Conservation (phyloP, 1,140 invertebrate species). For the Euura saliciscinereae region DNA sequence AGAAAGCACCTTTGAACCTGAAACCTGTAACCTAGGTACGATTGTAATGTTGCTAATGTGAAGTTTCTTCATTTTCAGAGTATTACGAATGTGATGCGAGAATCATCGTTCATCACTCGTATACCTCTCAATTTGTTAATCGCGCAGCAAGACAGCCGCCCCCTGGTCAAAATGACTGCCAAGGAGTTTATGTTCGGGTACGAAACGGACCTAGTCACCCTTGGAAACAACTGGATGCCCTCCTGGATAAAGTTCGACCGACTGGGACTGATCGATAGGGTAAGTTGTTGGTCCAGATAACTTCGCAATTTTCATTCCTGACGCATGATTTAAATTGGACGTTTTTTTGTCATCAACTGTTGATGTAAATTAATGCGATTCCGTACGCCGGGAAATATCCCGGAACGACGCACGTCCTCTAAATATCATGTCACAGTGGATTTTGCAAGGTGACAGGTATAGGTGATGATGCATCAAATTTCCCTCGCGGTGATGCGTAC, state of each 20-base stretch:
- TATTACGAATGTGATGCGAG: slow-evolving; percentile 75
- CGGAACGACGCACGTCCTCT: background rate
- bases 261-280: slow-evolving; percentile 81
- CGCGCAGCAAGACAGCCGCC: slow-evolving; percentile 67
- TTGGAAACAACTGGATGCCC: slow-evolving; percentile 78
- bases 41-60: background rate
- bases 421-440: background rate
- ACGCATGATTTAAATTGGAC: too few relatives aligned
- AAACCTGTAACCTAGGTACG: background rate
- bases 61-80: slow-evolving; percentile 65
- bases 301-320: too few relatives aligned
- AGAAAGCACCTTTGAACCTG: background rate
- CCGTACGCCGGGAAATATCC: background rate
- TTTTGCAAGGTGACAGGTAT: background rate
- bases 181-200: slow-evolving; percentile 86
- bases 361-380: too few relatives aligned
- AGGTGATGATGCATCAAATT: background rate
- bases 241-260: slow-evolving; percentile 84
- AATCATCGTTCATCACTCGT: slow-evolving; percentile 66
- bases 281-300: slow-evolving; percentile 52
- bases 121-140: slow-evolving; percentile 74
- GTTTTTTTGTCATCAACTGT: too few relatives aligned
- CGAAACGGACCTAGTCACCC: slow-evolving; percentile 71
- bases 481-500: background rate
- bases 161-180: slow-evolving; percentile 77